Evolutionary conservation across 2,113 vertebrate species (phyloP), one percentile per base, ranked within the genome.

Genomic region (Solea senegalensis): DNA sequence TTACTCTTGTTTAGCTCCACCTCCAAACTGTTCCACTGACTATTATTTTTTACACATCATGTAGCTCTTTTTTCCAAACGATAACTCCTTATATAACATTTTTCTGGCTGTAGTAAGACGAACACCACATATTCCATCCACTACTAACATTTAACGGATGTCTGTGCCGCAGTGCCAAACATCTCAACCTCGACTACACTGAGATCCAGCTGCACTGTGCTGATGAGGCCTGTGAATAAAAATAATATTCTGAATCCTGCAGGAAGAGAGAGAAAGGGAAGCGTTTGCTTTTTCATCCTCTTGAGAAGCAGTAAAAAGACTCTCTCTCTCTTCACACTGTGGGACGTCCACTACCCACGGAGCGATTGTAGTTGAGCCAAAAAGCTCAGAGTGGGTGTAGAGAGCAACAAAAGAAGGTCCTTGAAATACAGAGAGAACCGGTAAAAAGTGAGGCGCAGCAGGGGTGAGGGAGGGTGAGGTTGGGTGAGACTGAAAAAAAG

Each of bases 241-340:
- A 26, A 5, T 9, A 52, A 21, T 10, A 11, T 10, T 74, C 9
- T 40, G 40, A 43, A 44, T 63, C 40, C 34, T 63, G 16, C 41
- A 46, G 54, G 41, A 21, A 34, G 26, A 64, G 54, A 15, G 46
- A 62, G 3, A 34, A 34, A 12, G 55, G 39, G 43, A 69, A 53
- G 61, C 54, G 0, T 76, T 76, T 46, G 11, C 11, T 69, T 53
- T 65, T 65, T 61, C 27, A 65, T 80, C 54, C 63, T 60, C 43
- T 49, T 57, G 15, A 9, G 44, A 45, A 12, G 21, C 21, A 21
- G 44, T 13, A 50, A 26, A 26, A 49, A 16, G 27, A 28, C n/a
- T 69, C 21, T 21, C n/a, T 69, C 40, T 28, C 60, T 39, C 58
- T 66, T 72, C 71, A 58, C 59, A 54, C 16, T 59, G 44, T 15